A percentile compares a stretch with the other conserved stretches of the same genome.
phyloP scores from a whole-genome alignment of 1,140 invertebrate species.

The Drosophila burlai region DNA sequence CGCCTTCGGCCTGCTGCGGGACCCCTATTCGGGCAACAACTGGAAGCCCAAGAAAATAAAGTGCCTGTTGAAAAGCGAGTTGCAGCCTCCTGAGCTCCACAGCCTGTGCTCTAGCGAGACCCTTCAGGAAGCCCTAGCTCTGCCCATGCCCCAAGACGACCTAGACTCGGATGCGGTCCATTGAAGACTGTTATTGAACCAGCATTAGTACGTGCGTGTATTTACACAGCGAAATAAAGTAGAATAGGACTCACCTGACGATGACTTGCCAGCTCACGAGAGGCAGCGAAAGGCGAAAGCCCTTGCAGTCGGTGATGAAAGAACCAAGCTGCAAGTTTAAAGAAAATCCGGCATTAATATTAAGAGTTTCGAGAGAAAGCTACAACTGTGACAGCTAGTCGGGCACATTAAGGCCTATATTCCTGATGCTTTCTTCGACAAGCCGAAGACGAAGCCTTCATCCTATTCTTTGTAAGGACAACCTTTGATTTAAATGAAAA shows the following conservation, averaged over 20 bases:
- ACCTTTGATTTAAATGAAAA: not conserved
- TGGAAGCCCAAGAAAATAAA: slow-evolving; percentile 88
- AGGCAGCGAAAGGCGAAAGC: not conserved
- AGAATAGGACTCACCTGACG: slow-evolving; percentile 9
- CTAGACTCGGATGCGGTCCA: slow-evolving; percentile 28
- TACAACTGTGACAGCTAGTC: slow-evolving; percentile 6
- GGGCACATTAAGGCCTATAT: slow-evolving; percentile 4
- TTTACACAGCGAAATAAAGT: not conserved
- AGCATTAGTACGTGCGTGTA: not conserved
- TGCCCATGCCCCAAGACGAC: slow-evolving; percentile 54
- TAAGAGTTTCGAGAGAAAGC: not conserved
- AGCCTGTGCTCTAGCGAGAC: slow-evolving; percentile 51
- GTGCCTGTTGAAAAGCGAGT: slow-evolving; percentile 80
- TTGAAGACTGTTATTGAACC: not conserved
- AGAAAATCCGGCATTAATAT: slow-evolving; percentile 58
- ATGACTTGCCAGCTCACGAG: slow-evolving; percentile 10
- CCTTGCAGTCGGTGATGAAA: slow-evolving; percentile 3
- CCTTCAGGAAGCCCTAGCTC: slow-evolving; percentile 47
- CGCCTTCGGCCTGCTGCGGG: slow-evolving; percentile 87
- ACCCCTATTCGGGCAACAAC: slow-evolving; percentile 87
- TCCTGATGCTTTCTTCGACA: slow-evolving; percentile 25
- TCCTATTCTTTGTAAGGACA: not conserved
- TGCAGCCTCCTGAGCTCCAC: slow-evolving; percentile 49
- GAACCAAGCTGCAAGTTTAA: slow-evolving; percentile 61
- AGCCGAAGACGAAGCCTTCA: slow-evolving; percentile 11